phyloP scores from a whole-genome alignment of 2,797 vertebrate species.

The Pseudochaenichthys georgianus region DNA sequence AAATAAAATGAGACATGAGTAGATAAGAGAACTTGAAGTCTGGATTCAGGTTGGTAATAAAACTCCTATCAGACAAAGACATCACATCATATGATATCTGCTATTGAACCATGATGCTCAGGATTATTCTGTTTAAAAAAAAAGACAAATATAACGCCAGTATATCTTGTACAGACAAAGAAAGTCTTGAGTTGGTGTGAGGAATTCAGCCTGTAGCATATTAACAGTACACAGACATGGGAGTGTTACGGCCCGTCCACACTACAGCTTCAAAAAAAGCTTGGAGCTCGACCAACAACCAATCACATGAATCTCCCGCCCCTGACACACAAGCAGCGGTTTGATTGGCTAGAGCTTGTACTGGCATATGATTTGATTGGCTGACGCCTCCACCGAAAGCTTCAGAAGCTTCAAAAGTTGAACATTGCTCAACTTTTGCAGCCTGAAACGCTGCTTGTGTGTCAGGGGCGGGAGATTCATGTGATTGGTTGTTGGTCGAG shows the following conservation, averaged over 20 bases:
- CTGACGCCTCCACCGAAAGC: no score
- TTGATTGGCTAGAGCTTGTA: no score
- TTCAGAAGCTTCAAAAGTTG: no score
- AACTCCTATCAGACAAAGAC: conserved; percentile 39
- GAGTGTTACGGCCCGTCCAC: neutral
- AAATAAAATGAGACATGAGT: conserved; percentile 54
- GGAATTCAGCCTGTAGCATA: conserved; percentile 11
- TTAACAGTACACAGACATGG: neutral
- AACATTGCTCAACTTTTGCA: no score
- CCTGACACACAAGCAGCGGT: no score
- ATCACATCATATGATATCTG: conserved; percentile 35
- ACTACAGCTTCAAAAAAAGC: no score
- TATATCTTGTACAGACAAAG: conserved; percentile 15
- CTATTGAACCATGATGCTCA: conserved; percentile 22
- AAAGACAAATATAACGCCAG: conserved; percentile 19
- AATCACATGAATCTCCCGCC: no score
- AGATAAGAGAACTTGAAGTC: conserved; percentile 45
- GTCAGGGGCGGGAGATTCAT: no score
- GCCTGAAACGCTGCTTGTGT: no score
- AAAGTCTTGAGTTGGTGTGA: conserved; percentile 16
- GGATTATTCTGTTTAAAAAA: conserved; percentile 9
- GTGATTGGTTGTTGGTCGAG: no score
- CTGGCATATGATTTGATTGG: no score
- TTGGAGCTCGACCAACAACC: no score
- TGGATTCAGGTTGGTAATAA: conserved; percentile 38